These are phyloP conservation scores for Hydrozoanthus gracilis DNA, from an alignment of 92 coral and sea anemone species.

Conservation along the genomic window DNA sequence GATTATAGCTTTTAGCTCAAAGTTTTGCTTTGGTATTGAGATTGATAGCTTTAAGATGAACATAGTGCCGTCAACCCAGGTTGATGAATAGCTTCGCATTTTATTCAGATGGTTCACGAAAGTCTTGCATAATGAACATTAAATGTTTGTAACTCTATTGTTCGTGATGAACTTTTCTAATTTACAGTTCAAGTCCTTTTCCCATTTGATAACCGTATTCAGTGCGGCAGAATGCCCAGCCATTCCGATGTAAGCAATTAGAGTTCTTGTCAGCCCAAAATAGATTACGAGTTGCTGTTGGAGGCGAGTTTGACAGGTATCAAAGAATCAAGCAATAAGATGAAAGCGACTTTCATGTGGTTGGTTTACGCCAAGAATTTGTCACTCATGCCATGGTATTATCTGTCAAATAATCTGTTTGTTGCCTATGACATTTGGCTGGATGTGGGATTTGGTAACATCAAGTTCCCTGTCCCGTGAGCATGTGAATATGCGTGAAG, in stretches of 20 bases:
- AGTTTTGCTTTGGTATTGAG: background rate
- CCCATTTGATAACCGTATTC: constrained; percentile 51
- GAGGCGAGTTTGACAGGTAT: constrained; percentile 1
- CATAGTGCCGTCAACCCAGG: background rate
- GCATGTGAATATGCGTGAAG: constrained; percentile 1
- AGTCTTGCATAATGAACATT: constrained; percentile 20
- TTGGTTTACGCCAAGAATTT: background rate
- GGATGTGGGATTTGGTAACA: background rate
- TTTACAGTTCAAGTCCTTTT: constrained; percentile 44
- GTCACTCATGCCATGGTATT: background rate
- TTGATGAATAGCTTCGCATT: constrained; percentile 21
- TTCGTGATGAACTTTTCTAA: constrained; percentile 47
- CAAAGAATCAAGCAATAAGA: constrained; percentile 2
- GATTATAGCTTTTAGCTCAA: too few relatives aligned
- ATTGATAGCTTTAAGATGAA: background rate
- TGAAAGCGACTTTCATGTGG: background rate
- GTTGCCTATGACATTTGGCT: constrained; percentile 2
- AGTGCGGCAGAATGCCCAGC: constrained; percentile 45
- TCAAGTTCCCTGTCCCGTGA: background rate
- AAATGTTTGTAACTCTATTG: constrained; percentile 16
- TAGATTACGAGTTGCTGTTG: background rate
- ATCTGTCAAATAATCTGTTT: background rate
- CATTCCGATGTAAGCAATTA: constrained; percentile 7
- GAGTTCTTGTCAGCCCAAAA: background rate
- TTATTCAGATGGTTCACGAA: constrained; percentile 23